Conservation (phyloP, 1,140 invertebrate genomes). For the Matsumurasca onukii region DNA sequence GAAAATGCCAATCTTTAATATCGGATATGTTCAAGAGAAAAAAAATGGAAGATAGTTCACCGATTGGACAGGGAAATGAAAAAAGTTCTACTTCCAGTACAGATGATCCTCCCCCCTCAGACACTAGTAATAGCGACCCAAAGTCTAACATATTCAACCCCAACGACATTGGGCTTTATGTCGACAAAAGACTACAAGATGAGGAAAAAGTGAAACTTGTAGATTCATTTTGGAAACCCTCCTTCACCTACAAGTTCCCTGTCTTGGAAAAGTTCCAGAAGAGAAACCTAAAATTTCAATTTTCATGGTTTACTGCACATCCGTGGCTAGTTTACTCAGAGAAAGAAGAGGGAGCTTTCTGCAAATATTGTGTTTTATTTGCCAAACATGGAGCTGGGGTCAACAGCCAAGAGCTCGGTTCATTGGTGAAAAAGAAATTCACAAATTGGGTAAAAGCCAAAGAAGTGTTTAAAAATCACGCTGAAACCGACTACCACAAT, state of each 20-base stretch:
- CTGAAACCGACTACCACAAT: conserved; percentile 15
- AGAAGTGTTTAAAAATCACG: not conserved
- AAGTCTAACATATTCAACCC: too few species aligned
- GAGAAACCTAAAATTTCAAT: not conserved
- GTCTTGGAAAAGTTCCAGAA: not conserved
- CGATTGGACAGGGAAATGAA: too few species aligned
- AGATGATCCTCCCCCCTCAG: too few species aligned
- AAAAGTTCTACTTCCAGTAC: too few species aligned
- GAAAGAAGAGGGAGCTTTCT: conserved; percentile 4
- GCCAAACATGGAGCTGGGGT: not conserved
- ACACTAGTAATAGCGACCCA: not conserved
- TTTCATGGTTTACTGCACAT: not conserved
- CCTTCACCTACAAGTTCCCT: not conserved
- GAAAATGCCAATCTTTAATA: too few species aligned
- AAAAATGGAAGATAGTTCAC: too few species aligned
- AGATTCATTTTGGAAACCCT: not conserved
- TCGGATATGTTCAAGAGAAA: too few species aligned
- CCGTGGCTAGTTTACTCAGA: conserved; percentile 17
- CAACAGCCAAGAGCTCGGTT: conserved; percentile 12
- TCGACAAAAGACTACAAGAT: not conserved
- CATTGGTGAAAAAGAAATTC: conserved; percentile 16
- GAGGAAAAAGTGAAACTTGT: not conserved
- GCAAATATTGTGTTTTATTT: conserved; percentile 7
- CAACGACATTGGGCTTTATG: not conserved
- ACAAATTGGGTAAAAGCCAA: conserved; percentile 18